These are phyloP conservation scores for Morbakka virulenta DNA, from an alignment of 30 jellyfish, hydroid and myxozoan genomes.

Conservation along the genomic window DNA sequence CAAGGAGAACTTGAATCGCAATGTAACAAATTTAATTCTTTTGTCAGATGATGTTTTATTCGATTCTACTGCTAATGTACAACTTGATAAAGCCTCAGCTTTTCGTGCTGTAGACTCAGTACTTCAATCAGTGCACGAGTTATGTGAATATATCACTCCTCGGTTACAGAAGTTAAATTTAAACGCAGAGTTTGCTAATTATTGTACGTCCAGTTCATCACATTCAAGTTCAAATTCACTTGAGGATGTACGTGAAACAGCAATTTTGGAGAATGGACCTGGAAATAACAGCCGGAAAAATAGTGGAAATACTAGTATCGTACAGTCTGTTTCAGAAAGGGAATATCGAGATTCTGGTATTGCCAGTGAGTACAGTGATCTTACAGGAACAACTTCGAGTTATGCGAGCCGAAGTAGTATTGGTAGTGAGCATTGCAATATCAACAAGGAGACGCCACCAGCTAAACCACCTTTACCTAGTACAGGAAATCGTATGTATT, in stretches of 20 bases:
- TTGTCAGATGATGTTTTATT: slow-evolving; percentile 94
- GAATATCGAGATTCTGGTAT: slow-evolving; percentile 69
- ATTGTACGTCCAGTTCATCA: slow-evolving; percentile 64
- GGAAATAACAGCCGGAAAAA: slow-evolving; percentile 46
- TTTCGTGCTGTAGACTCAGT: slow-evolving; percentile 93
- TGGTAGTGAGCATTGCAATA: slow-evolving; percentile 3
- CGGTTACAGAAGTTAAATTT: slow-evolving; percentile 76
- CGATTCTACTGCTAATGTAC: slow-evolving; percentile 78
- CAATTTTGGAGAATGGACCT: slow-evolving; percentile 29
- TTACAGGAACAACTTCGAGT: slow-evolving; percentile 6
- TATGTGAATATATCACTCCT: slow-evolving; percentile 85
- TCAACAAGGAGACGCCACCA: slow-evolving; percentile 62
- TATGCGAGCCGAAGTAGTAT: not conserved
- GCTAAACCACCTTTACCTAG: slow-evolving; percentile 95
- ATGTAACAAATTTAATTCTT: slow-evolving; percentile 80
- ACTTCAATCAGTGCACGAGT: slow-evolving; percentile 58
- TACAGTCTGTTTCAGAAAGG: slow-evolving; percentile 8
- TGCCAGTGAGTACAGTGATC: slow-evolving; percentile 61
- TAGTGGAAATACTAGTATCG: slow-evolving; percentile 15
- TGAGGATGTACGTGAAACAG: slow-evolving; percentile 82
- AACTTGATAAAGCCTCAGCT: slow-evolving; percentile 85
- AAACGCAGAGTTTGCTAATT: slow-evolving; percentile 77
- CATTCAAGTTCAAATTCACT: slow-evolving; percentile 80
- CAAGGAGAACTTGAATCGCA: slow-evolving; percentile 78
- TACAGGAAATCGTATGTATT: slow-evolving; percentile 76